Evolutionary conservation across 2,888 invertebrate genomes (phyloP), one percentile per base, ranked within the genome.

Genomic region (Pimpla rufipes): DNA sequence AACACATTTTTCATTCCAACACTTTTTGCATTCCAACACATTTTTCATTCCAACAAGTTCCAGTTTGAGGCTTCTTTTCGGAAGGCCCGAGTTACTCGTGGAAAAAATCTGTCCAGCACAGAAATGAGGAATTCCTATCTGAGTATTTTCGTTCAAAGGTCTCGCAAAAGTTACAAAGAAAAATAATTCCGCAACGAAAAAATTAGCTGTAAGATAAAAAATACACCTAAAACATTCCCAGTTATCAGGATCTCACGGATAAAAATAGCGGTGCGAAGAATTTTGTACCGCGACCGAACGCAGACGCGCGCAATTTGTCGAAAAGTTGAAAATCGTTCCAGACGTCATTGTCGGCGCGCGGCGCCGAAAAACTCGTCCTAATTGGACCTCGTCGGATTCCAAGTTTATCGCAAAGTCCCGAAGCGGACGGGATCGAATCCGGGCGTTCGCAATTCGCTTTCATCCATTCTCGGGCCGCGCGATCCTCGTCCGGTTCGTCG

Each of bases 401-500:
- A 68, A 73, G 68, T 77, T 78, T 62, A 81, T 81, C 77, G 71
- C 47, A 37, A 73, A 55, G 59, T 67, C 59, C 40, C 50, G 35
- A 18, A 62, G 23, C 50, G 55, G 68, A 21, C 37, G 70, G 37
- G 73, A 52, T 68, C 37, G 62, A 75, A 57, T 42, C 55, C 47
- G 70, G 68, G 77, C 74, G 73, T 73, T 66, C 79, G 83, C 81
- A 82, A 84, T 83, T 85, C 83, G 52, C 71, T 77, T 77, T 77
- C 73, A 50, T 81, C 70, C 77, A 78, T 78, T 78, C 81, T 67
- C 77, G 40, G 21, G 67, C 42, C 64, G 7, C n/a, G n/a, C 11
- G 81, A 71, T 66, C 59, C 81, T 68, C 81, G 77, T 81, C 81
- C 77, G 81, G 81, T 78, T 81, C 77, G 77, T 81, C 81, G 81